Base-by-base conservation (phyloP, 1,140 invertebrate genomes). In the Camponotus pennsylvanicus region DNA sequence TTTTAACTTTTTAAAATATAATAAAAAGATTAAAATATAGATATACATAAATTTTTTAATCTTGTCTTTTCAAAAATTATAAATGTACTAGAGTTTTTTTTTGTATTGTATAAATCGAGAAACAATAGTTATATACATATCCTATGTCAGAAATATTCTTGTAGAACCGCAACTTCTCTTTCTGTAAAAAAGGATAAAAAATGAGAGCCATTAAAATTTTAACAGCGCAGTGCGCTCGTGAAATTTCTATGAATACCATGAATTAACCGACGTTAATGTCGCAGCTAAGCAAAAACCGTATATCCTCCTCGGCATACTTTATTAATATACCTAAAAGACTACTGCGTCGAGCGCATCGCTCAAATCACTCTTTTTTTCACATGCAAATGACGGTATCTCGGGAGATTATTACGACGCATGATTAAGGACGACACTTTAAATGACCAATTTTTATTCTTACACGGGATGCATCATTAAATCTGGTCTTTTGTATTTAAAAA, bases 181-280 rank as follows among this genome's bases (percentile, higher is more conserved):
- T 52, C 49, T 71, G 57, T 42, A 78, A 78, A 78, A 9, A 52
- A 15, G 18, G 42, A 57, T 71, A 9, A 3, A 71, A 70, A 11
- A 42, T 71, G 42, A 80, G 37, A 42, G n/a, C 6, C 27, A 18
- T 80, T 61, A 40, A 42, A 70, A 70, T 80, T 70, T 70, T 55
- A 55, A 70, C 21, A 4, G 8, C 2, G 34, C 42, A 7, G 21
- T 34, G 18, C 27, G 45, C 21, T 70, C 49, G 49, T 15, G 11
- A 42, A 21, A 42, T 27, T 80, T 80, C 45, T 71, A n/a, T 80
- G 66, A 80, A 80, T 78, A 32, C 40, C 42, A 1, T 42, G 34
- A 69, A 79, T 69, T 52, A 52, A 40, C 45, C 21, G 34, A 32
- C 78, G 18, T 80, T 80, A 71, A 80, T 27, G 37, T 42, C n/a